Evolutionary conservation across 1,140 invertebrate species (phyloP).

Genomic region (Muscidifurax raptorellus): DNA sequence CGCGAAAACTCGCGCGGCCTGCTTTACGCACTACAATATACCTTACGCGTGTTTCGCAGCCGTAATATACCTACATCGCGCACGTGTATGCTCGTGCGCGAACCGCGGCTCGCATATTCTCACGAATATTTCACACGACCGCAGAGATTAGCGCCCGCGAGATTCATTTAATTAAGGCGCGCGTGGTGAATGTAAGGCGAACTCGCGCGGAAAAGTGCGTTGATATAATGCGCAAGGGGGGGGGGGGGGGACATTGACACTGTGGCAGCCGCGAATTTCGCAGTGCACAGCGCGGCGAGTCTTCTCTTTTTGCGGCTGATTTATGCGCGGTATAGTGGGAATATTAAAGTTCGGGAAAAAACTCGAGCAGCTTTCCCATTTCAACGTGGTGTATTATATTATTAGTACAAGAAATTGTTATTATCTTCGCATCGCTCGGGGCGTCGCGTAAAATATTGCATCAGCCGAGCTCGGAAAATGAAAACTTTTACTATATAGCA

Average conservation of each 20-base stretch:
- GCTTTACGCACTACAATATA: neutral
- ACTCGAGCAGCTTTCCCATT: neutral
- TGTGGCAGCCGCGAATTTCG: neutral
- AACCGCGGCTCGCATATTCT: neutral
- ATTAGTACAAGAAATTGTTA: too few relatives aligned
- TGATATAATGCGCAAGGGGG: neutral
- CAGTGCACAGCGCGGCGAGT: too few relatives aligned
- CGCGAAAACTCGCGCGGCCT: neutral
- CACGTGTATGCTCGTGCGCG: too few relatives aligned
- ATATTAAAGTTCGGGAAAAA: too few relatives aligned
- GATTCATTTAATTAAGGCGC: slow-evolving; percentile 46
- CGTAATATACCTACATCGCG: neutral
- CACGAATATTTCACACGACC: slow-evolving; percentile 18
- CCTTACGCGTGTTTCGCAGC: neutral
- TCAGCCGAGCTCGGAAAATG: too few relatives aligned
- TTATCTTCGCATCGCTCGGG: too few relatives aligned
- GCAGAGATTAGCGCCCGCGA: slow-evolving; percentile 24
- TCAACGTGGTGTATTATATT: neutral
- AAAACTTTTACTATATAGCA: too few relatives aligned
- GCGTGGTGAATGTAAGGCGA: neutral
- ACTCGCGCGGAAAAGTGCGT: neutral
- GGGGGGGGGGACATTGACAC: neutral
- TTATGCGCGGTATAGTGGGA: neutral
- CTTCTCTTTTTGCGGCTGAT: too few relatives aligned
- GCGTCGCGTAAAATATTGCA: too few relatives aligned